Evolutionary conservation across 2,113 vertebrate genomes (phyloP).

Genomic region (Nycticebus coucang): DNA sequence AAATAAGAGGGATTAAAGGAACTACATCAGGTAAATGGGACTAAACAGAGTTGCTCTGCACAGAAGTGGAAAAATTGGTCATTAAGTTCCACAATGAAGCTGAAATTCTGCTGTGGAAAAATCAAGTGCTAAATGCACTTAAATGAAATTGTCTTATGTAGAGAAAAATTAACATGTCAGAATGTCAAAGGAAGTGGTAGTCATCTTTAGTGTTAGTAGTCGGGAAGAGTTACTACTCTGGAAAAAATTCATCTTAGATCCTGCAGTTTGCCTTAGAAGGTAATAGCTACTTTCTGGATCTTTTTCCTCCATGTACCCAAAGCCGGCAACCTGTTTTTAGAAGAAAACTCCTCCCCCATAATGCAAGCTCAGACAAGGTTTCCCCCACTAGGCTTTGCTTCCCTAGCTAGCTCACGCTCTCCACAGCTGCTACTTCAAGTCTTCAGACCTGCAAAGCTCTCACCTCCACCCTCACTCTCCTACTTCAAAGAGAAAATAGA

Average conservation of each 20-base stretch:
- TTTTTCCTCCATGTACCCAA: not conserved
- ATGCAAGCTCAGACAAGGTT: not conserved
- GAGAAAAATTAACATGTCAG: slow-evolving; percentile 60
- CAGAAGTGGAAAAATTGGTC: not conserved
- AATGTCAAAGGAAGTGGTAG: not conserved
- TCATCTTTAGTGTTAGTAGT: not conserved
- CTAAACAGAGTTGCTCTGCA: not conserved
- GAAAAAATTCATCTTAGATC: not conserved
- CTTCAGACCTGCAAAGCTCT: not conserved
- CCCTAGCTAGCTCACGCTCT: not conserved
- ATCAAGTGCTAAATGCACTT: not conserved
- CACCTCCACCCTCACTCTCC: not conserved
- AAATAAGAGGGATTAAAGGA: not conserved
- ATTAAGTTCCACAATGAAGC: slow-evolving; percentile 8
- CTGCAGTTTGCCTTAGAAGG: slow-evolving; percentile 25
- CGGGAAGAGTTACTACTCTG: not conserved
- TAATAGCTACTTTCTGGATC: not conserved
- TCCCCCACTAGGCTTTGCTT: not conserved
- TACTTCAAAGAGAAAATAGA: not conserved
- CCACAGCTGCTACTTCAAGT: not conserved
- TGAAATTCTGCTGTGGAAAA: not conserved
- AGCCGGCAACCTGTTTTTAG: not conserved
- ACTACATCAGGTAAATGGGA: not conserved
- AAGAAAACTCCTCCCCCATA: not conserved
- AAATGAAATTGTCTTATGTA: slow-evolving; percentile 60